These are phyloP conservation scores for Cotesia congregata DNA, from an alignment of 2,888 invertebrate species.

Conservation along the genomic window DNA sequence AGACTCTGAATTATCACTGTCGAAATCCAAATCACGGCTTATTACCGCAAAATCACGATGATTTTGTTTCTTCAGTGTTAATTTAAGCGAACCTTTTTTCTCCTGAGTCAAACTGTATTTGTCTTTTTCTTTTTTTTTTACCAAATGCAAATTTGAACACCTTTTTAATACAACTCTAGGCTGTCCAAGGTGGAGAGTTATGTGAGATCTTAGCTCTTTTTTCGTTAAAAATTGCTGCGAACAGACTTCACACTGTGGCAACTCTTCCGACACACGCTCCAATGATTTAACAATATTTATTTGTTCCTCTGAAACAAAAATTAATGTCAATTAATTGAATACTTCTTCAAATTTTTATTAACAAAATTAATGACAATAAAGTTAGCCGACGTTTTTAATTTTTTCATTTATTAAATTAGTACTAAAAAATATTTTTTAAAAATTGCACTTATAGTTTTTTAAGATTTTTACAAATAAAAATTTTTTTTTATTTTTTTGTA, in stretches of 20 bases:
- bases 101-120: slow-evolving; percentile 63
- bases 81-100: slow-evolving; percentile 61
- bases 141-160: slow-evolving; percentile 56
- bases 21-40: slow-evolving; percentile 21
- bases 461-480: no score
- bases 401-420: no score
- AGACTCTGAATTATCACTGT: not conserved
- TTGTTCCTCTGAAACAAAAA: slow-evolving; percentile 54
- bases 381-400: no score
- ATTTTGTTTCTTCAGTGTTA: slow-evolving; percentile 64
- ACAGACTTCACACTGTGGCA: slow-evolving; percentile 63
- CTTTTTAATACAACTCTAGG: slow-evolving; percentile 63
- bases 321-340: no score
- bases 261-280: slow-evolving; percentile 46
- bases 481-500: no score
- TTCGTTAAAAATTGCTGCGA: slow-evolving; percentile 59
- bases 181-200: slow-evolving; percentile 60
- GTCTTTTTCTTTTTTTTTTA: slow-evolving; percentile 54
- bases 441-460: no score
- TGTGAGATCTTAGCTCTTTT: slow-evolving; percentile 61
- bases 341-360: no score
- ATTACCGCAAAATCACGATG: slow-evolving; percentile 37
- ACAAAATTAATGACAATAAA: no score
- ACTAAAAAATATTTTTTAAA: no score
- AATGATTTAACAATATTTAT: slow-evolving; percentile 47